Evolutionary conservation across 2,113 vertebrate genomes (phyloP), one percentile per base, ranked within the genome.

Genomic region (Paedocypris sp.): DNA sequence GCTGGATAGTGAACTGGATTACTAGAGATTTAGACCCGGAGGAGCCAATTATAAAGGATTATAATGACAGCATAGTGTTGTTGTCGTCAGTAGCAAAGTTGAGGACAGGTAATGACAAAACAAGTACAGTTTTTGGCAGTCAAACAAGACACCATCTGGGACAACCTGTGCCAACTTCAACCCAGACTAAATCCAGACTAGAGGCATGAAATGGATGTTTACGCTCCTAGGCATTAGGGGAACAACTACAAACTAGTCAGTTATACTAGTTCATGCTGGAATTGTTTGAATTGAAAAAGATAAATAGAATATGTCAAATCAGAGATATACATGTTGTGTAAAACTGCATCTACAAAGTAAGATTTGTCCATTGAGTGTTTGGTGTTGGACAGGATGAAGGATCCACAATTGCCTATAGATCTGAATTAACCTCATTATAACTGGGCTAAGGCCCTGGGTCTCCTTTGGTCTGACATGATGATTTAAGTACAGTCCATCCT

Each of bases 351-450:
- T n/a, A n/a, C n/a, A n/a, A n/a, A n/a, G n/a, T n/a, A n/a, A n/a
- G n/a, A n/a, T n/a, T n/a, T n/a, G n/a, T n/a, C n/a, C n/a, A n/a
- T n/a, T n/a, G n/a, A n/a, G n/a, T n/a, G n/a, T n/a, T n/a, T 1
- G 28, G 43, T 43, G 29, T 38, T 35, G 32, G 39, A 29, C 38
- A 25, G 31, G 29, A 50, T 16, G 13, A 41, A 45, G 43, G 26
- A 15, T 59, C 6, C 28, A 39, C 53, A 16, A 49, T 9, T 38
- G 54, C 42, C 62, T 15, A 28, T 65, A 71, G 72, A 49, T 20
- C 60, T 68, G 64, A 47, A 63, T 73, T 72, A 73, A 62, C 61
- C 71, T 74, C 42, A 51, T 75, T 72, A 38, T 65, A 80, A 77
- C 41, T 81, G 62, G 75, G 75, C 69, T 73, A 80, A 47, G 66